These are phyloP conservation scores for Oligia latruncula DNA, from an alignment of 2,888 invertebrate species.

Conservation along the genomic window DNA sequence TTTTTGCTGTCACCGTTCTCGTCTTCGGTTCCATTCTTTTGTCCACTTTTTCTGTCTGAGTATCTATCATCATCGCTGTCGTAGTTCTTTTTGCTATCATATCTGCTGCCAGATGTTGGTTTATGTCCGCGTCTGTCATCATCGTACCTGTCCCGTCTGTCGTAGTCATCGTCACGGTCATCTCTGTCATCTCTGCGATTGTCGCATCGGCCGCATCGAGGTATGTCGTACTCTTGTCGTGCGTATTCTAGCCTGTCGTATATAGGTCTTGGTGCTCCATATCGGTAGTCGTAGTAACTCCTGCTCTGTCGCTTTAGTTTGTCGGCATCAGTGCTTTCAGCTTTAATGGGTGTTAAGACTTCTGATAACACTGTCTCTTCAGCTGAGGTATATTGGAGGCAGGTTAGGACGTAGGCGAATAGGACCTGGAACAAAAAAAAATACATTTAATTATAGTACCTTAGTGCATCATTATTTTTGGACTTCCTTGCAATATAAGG, in stretches of 20 bases:
- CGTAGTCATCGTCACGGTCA: conserved; percentile 75
- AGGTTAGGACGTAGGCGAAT: conserved; percentile 60
- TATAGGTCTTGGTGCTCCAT: conserved; percentile 75
- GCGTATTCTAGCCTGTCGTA: conserved; percentile 77
- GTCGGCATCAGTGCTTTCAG: conserved; percentile 58
- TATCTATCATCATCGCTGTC: conserved; percentile 77
- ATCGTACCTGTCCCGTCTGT: conserved; percentile 68
- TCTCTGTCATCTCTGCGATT: conserved; percentile 70
- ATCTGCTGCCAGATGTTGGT: conserved; percentile 81
- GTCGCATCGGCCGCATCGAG: conserved; percentile 81
- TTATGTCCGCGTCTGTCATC: conserved; percentile 76
- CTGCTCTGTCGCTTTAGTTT: conserved; percentile 80
- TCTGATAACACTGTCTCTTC: conserved; percentile 80
- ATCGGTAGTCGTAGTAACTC: conserved; percentile 84
- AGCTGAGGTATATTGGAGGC: conserved; percentile 66
- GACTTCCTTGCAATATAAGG: not conserved
- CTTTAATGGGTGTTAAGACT: conserved; percentile 69
- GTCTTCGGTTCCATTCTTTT: conserved; percentile 82
- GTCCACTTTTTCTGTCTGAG: conserved; percentile 71
- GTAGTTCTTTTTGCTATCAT: conserved; percentile 78
- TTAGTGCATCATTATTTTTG: not conserved
- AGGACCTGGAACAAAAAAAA: conserved; percentile 75
- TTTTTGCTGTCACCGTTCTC: conserved; percentile 79
- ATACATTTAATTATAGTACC: not conserved
- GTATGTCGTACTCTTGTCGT: conserved; percentile 74